Evolutionary conservation across 37 sponge, comb jelly and placozoan genomes (phyloP), one percentile per base, ranked within the genome.

Genomic region (Tethya wilhelma): DNA sequence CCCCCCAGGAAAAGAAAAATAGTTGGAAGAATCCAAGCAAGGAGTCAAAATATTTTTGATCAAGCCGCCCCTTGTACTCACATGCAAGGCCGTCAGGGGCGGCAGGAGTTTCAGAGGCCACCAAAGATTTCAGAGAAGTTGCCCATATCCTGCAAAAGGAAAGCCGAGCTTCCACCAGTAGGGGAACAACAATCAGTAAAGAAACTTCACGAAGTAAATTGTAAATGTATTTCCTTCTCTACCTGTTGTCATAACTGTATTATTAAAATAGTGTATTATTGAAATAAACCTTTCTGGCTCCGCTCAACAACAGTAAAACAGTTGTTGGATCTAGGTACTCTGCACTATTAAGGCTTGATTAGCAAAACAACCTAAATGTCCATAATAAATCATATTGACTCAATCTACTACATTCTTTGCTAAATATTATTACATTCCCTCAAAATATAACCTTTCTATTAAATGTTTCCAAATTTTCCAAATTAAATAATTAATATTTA

Each of bases 241-340:
- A 44, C 71, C 71, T 25, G 3, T 70, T 5, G 71, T 70, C 14
- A 44, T 43, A 7, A 44, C 29, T 42, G 39, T 70, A 2, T 6
- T 70, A 4, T 5, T 31, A 33, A 67, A 30, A 7, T 20, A 38
- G 33, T 36, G 43, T 36, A 23, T 44, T 70, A 28, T 70, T n/a
- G n/a, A n/a, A 6, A 28, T 37, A 44, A 70, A 70, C 71, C 71
- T 70, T 70, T 77, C n/a, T n/a, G n/a, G n/a, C n/a, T n/a, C n/a
- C n/a, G n/a, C n/a, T n/a, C n/a, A n/a, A n/a, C n/a, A n/a, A n/a
- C n/a, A n/a, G n/a, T n/a, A n/a, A n/a, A n/a, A n/a, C n/a, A n/a
- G n/a, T n/a, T n/a, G n/a, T n/a, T n/a, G n/a, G n/a, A n/a, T n/a
- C n/a, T n/a, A n/a, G n/a, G n/a, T n/a, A n/a, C n/a, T n/a, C n/a